These are phyloP conservation scores for Heteropelma amictum DNA, from an alignment of 2,888 invertebrate species.

Conservation along the genomic window DNA sequence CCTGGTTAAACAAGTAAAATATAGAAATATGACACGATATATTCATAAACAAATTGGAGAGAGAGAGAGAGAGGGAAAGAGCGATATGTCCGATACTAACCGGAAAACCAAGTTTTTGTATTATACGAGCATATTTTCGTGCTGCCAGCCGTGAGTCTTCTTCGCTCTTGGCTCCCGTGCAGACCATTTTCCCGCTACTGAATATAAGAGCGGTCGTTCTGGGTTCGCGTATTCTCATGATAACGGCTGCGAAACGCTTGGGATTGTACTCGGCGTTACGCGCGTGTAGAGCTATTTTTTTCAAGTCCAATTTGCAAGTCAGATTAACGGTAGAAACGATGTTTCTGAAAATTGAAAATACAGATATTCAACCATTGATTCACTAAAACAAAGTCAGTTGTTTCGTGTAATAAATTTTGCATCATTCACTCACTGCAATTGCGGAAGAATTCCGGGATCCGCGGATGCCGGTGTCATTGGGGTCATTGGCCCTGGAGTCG, in stretches of 20 bases:
- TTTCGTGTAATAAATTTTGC: background rate
- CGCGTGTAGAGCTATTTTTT: slow-evolving; percentile 97
- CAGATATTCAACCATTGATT: background rate
- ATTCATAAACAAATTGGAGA: background rate
- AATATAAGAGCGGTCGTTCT: slow-evolving; percentile 93
- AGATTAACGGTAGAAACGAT: slow-evolving; percentile 99
- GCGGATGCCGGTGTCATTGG: slow-evolving; percentile 90
- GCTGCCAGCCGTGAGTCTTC: slow-evolving; percentile 88
- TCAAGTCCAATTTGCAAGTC: slow-evolving; percentile 95
- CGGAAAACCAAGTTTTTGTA: slow-evolving; percentile 88
- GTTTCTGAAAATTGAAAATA: slow-evolving; percentile 83
- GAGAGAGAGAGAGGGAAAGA: slow-evolving; percentile 32
- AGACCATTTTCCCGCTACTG: slow-evolving; percentile 92
- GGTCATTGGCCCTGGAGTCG: slow-evolving; percentile 89
- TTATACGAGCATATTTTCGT: slow-evolving; percentile 89
- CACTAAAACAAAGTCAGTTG: background rate
- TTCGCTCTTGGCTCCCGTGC: slow-evolving; percentile 92
- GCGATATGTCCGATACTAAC: slow-evolving; percentile 78
- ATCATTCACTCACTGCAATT: slow-evolving; percentile 86
- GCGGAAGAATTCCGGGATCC: slow-evolving; percentile 95
- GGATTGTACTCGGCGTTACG: slow-evolving; percentile 99
- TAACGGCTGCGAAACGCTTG: slow-evolving; percentile 99
- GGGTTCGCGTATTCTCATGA: slow-evolving; percentile 93
- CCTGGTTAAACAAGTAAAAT: slow-evolving; percentile 76
- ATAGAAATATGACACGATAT: background rate